These are phyloP conservation scores for Puntigrus tetrazona DNA, from an alignment of 2,113 vertebrate genomes.

Conservation along the genomic window DNA sequence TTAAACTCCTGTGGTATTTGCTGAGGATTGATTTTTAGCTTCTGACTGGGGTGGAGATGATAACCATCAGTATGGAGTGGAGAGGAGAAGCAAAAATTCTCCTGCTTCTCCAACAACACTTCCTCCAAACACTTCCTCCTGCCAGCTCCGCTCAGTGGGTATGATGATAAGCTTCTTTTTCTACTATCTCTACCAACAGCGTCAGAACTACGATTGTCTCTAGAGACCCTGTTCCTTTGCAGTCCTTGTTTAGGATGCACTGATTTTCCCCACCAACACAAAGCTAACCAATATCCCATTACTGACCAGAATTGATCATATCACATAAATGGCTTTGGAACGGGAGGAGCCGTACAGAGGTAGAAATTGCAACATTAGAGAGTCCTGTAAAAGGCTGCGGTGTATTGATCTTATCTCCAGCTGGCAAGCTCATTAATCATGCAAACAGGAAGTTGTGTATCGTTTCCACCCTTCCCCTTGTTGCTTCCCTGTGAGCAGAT, in stretches of 20 bases:
- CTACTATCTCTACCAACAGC: conserved; percentile 44
- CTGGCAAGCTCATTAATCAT: conserved; percentile 51
- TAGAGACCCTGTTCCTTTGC: conserved; percentile 39
- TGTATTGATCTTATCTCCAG: conserved; percentile 68
- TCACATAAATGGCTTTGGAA: conserved; percentile 71
- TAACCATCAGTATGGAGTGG: conserved; percentile 63
- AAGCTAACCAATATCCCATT: conserved; percentile 68
- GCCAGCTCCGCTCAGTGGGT: not conserved
- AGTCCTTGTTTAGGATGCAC: conserved; percentile 39
- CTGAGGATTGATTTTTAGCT: conserved; percentile 51
- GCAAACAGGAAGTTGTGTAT: conserved; percentile 45
- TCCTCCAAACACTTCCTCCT: conserved; percentile 3
- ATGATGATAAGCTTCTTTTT: conserved; percentile 63
- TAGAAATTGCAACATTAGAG: conserved; percentile 65
- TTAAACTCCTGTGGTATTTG: conserved; percentile 47
- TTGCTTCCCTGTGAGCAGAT: conserved; percentile 18
- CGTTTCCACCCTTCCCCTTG: conserved; percentile 30
- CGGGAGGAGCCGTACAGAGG: conserved; percentile 59
- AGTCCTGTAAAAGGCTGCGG: conserved; percentile 54
- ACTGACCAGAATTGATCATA: conserved; percentile 72
- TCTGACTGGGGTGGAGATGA: conserved; percentile 65
- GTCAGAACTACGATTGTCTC: conserved; percentile 51
- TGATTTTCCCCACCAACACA: conserved; percentile 50
- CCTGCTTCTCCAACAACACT: not conserved
- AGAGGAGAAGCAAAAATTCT: conserved; percentile 41